phyloP scores from a whole-genome alignment of 2,888 invertebrate genomes.

The Drosophila rubida region DNA sequence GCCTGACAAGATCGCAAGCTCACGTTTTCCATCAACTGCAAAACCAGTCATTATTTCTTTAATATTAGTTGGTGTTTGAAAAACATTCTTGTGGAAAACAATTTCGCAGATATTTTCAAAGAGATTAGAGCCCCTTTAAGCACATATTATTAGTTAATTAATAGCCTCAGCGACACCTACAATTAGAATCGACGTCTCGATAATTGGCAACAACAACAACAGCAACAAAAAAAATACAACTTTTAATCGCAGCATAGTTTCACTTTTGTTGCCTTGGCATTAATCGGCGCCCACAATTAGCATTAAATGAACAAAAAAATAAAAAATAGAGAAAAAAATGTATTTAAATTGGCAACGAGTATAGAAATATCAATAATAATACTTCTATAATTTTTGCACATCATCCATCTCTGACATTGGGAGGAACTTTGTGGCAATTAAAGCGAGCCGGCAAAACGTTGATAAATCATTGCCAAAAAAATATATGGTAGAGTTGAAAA shows the following conservation, averaged over 20 bases:
- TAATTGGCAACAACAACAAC: too few species aligned
- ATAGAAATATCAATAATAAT: constrained; percentile 47
- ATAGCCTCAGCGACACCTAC: constrained; percentile 9
- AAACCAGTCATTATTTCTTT: neutral
- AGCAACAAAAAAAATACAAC: constrained; percentile 7
- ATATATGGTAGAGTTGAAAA: neutral
- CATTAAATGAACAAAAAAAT: constrained; percentile 22
- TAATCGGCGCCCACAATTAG: constrained; percentile 46
- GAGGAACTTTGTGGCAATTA: constrained; percentile 31
- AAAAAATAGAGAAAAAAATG: neutral
- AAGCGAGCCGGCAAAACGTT: constrained; percentile 21
- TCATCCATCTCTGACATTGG: constrained; percentile 50
- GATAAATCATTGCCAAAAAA: constrained; percentile 41
- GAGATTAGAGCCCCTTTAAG: neutral
- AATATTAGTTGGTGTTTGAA: too few species aligned
- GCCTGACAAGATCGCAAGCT: constrained; percentile 22
- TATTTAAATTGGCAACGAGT: constrained; percentile 36
- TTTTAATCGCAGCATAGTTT: constrained; percentile 35
- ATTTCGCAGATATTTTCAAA: too few species aligned
- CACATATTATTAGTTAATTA: constrained; percentile 11
- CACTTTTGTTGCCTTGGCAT: constrained; percentile 55
- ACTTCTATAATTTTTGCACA: constrained; percentile 43
- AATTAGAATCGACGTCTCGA: constrained; percentile 20
- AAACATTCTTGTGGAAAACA: too few species aligned
- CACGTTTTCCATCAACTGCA: constrained; percentile 1